A percentile compares a stretch with the other conserved stretches of the same genome.
phyloP scores from a whole-genome alignment of 37 sponge, comb jelly and placozoan genomes.

The Mnemiopsis leidyi region DNA sequence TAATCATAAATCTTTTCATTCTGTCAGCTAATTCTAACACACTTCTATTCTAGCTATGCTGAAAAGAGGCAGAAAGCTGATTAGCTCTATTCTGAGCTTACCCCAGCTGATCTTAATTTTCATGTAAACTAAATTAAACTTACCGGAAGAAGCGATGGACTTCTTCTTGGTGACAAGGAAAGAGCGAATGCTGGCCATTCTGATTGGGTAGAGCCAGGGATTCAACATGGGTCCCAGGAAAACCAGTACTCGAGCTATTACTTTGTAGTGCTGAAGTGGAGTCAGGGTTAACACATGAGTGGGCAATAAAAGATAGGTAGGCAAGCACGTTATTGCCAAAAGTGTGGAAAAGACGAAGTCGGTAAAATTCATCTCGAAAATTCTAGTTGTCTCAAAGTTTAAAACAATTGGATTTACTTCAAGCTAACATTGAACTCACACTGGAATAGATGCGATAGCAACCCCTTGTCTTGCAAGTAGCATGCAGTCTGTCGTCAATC shows the following conservation, averaged over 20 bases:
- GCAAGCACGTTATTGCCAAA: neutral
- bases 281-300: neutral
- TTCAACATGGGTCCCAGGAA: constrained; percentile 65
- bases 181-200: constrained; percentile 46
- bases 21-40: too few relatives aligned
- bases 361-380: too few relatives aligned
- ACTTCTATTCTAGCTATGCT: too few relatives aligned
- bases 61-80: too few relatives aligned
- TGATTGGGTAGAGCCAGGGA: constrained; percentile 59
- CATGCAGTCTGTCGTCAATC: constrained; percentile 30
- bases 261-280: neutral
- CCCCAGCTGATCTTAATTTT: too few relatives aligned
- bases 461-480: neutral
- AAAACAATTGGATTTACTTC: too few relatives aligned
- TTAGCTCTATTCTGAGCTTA: too few relatives aligned
- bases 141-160: neutral
- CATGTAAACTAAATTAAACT: neutral
- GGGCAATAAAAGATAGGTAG: neutral
- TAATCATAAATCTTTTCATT: too few relatives aligned
- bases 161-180: neutral
- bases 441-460: neutral
- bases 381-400: too few relatives aligned
- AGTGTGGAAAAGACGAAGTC: too few relatives aligned
- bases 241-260: neutral
- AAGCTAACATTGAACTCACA: too few relatives aligned